phyloP scores from a whole-genome alignment of 2,113 vertebrate species.

The Eupsittula cactorum region DNA sequence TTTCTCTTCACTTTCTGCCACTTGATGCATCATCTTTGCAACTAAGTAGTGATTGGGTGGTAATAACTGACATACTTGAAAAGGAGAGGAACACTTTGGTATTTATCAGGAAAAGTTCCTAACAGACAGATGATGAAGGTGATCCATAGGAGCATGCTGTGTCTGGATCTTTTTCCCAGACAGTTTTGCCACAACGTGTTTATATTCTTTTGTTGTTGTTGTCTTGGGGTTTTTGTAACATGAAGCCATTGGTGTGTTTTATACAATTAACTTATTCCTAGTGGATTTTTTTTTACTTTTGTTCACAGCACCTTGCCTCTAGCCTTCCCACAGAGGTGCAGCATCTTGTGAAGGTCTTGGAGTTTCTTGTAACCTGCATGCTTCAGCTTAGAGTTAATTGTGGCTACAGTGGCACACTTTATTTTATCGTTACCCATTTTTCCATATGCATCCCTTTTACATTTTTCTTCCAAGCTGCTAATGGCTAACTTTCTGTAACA shows the following conservation, averaged over 20 bases:
- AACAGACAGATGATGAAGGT: not conserved
- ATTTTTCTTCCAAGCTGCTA: constrained; percentile 6
- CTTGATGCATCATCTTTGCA: not conserved
- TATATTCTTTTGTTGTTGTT: not conserved
- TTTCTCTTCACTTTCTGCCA: not conserved
- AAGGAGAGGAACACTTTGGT: not conserved
- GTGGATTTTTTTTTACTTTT: constrained; percentile 54
- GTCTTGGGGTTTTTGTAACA: not conserved
- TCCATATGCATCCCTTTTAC: not conserved
- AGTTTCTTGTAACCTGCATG: constrained; percentile 50
- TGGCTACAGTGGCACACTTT: constrained; percentile 6
- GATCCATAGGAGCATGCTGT: not conserved
- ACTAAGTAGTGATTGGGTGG: not conserved
- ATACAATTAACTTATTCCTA: constrained; percentile 36
- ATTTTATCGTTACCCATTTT: not conserved
- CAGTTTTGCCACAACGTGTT: not conserved
- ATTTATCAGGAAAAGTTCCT: not conserved
- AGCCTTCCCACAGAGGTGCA: constrained; percentile 35
- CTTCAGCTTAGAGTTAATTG: constrained; percentile 23
- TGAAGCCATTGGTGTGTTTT: not conserved
- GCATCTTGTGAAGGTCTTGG: constrained; percentile 48
- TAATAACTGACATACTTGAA: not conserved
- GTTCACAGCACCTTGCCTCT: constrained; percentile 55
- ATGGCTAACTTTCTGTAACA: not conserved
- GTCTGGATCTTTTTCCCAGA: not conserved